phyloP scores from a whole-genome alignment of 2,888 invertebrate species.

The Temnothorax unifasciatus region DNA sequence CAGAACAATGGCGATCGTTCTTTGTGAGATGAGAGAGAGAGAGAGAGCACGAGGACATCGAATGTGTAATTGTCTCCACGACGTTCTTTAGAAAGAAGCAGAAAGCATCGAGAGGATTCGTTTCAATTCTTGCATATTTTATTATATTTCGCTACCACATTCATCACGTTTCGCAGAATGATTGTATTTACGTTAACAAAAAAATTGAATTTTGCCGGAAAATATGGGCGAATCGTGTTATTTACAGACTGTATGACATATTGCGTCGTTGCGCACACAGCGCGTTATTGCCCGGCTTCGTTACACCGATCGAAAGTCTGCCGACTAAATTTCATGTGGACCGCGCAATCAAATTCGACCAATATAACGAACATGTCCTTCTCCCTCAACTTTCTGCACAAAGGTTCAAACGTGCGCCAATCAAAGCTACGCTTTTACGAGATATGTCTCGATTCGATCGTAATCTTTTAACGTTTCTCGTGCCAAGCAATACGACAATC shows the following conservation, averaged over 20 bases:
- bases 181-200: conserved; percentile 40
- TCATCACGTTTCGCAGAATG: conserved; percentile 20
- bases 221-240: conserved; percentile 40
- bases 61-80: neutral
- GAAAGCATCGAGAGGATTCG: neutral
- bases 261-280: conserved; percentile 29
- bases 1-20: conserved; percentile 27
- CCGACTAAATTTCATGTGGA: conserved; percentile 37
- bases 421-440: neutral
- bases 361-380: conserved; percentile 12
- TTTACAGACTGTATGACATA: conserved; percentile 49
- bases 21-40: neutral
- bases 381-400: conserved; percentile 8
- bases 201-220: conserved; percentile 46
- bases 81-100: neutral
- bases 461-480: conserved; percentile 22
- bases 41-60: neutral
- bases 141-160: neutral
- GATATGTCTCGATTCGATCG: neutral
- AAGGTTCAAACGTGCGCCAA: neutral
- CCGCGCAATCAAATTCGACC: conserved; percentile 29
- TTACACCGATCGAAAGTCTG: conserved; percentile 50
- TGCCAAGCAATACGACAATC: neutral
- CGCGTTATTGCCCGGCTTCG: conserved; percentile 43
- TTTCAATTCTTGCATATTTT: neutral